phyloP scores from a whole-genome alignment of 2,888 invertebrate species.

The Criorhina ranunculi region DNA sequence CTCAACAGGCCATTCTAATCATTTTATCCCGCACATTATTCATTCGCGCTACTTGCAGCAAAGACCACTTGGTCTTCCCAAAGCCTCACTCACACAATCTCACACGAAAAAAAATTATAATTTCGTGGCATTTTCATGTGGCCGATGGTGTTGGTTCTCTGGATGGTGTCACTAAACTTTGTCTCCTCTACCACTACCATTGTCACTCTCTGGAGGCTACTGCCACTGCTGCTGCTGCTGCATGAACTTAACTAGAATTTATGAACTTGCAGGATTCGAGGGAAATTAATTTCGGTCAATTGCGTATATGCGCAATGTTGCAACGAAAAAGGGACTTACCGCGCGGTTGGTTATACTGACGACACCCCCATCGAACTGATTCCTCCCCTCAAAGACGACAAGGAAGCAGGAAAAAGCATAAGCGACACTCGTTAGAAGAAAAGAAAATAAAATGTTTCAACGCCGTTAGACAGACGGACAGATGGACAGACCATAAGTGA shows the following conservation, averaged over 20 bases:
- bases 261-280: constrained; percentile 65
- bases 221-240: constrained; percentile 53
- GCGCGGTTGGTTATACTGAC: neutral
- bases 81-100: neutral
- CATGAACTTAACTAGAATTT: constrained; percentile 71
- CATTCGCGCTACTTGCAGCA: constrained; percentile 33
- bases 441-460: neutral
- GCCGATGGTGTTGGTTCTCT: constrained; percentile 42
- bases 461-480: too few relatives aligned
- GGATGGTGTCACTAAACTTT: constrained; percentile 71
- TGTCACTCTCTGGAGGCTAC: neutral
- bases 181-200: constrained; percentile 7
- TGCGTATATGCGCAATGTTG: constrained; percentile 72
- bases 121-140: constrained; percentile 51
- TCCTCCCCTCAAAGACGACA: too few relatives aligned
- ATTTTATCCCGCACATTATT: constrained; percentile 69
- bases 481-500: too few relatives aligned
- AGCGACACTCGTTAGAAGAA: neutral
- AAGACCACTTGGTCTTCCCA: neutral
- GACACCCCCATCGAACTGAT: too few relatives aligned
- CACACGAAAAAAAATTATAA: constrained; percentile 54
- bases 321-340: constrained; percentile 26
- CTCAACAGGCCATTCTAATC: constrained; percentile 70
- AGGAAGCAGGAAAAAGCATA: too few relatives aligned
- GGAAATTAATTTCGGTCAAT: constrained; percentile 70